Percentiles rank a stretch among this genome's conserved stretches.
phyloP scores from a whole-genome alignment of 2,888 invertebrate genomes.

The Julus scanicus region DNA sequence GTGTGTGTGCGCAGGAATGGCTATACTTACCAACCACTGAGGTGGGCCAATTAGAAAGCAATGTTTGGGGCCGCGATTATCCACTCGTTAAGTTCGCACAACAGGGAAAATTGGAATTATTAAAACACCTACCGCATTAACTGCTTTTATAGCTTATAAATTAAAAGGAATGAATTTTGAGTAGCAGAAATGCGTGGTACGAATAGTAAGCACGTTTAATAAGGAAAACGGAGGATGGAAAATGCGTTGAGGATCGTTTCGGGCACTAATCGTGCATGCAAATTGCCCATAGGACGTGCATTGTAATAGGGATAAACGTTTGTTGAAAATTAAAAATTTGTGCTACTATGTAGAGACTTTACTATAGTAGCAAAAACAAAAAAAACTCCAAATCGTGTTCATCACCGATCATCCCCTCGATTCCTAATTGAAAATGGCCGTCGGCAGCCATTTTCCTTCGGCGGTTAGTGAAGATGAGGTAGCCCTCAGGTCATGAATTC shows the following conservation, averaged over 20 bases:
- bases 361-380: not conserved
- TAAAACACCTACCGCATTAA: conserved; percentile 40
- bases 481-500: not conserved
- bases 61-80: not conserved
- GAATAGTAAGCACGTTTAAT: not conserved
- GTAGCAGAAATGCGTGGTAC: not conserved
- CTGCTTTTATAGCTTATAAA: conserved; percentile 19
- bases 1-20: not conserved
- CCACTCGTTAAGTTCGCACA: not conserved
- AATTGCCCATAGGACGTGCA: conserved; percentile 30
- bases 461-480: not conserved
- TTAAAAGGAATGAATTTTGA: conserved; percentile 19
- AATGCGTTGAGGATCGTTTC: not conserved
- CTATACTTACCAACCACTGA: not conserved
- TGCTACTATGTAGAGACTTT: not conserved
- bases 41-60: conserved; percentile 42
- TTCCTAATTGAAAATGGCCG: not conserved
- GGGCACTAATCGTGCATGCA: conserved; percentile 18
- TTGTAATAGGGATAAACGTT: conserved; percentile 14
- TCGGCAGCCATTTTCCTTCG: not conserved
- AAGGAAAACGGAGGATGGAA: not conserved
- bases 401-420: not conserved
- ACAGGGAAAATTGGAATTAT: conserved; percentile 14
- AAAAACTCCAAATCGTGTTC: conserved; percentile 2
- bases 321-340: conserved; percentile 1